Evolutionary conservation across 1,140 invertebrate genomes (phyloP).

Genomic region (Megathymus violae): DNA sequence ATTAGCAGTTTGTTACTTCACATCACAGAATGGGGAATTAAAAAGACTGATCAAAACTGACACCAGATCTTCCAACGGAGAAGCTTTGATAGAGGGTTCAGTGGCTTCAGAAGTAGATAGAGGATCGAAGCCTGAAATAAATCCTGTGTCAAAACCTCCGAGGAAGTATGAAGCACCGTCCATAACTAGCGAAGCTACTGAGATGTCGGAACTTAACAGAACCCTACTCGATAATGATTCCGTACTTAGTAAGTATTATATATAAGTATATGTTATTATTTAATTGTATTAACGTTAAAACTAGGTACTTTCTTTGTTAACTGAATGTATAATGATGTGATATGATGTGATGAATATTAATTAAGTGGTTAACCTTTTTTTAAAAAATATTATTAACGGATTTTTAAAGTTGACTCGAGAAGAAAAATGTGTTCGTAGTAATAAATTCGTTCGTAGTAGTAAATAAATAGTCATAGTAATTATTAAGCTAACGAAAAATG

Average conservation of each 20-base stretch:
- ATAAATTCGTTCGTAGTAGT: too few relatives aligned
- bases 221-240: slow-evolving; percentile 88
- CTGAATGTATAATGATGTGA: too few relatives aligned
- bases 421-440: too few relatives aligned
- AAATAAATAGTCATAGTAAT: too few relatives aligned
- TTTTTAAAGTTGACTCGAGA: too few relatives aligned
- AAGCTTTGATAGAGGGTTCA: slow-evolving; percentile 84
- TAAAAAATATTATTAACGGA: too few relatives aligned
- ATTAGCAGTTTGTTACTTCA: slow-evolving; percentile 86
- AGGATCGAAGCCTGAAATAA: slow-evolving; percentile 89
- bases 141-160: slow-evolving; percentile 91
- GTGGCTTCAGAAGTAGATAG: slow-evolving; percentile 89
- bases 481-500: too few relatives aligned
- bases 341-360: too few relatives aligned
- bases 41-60: slow-evolving; percentile 85
- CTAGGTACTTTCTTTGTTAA: too few relatives aligned
- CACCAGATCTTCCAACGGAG: slow-evolving; percentile 86
- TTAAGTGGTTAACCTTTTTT: too few relatives aligned
- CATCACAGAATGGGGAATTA: slow-evolving; percentile 84
- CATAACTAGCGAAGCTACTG: slow-evolving; percentile 87
- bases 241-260: slow-evolving; percentile 85
- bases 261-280: neutral
- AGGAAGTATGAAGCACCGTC: slow-evolving; percentile 87
- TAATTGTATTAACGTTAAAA: too few relatives aligned
- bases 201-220: slow-evolving; percentile 91